These are phyloP conservation scores for Gandaritis pyraliata DNA, from an alignment of 2,888 invertebrate species.

Conservation along the genomic window DNA sequence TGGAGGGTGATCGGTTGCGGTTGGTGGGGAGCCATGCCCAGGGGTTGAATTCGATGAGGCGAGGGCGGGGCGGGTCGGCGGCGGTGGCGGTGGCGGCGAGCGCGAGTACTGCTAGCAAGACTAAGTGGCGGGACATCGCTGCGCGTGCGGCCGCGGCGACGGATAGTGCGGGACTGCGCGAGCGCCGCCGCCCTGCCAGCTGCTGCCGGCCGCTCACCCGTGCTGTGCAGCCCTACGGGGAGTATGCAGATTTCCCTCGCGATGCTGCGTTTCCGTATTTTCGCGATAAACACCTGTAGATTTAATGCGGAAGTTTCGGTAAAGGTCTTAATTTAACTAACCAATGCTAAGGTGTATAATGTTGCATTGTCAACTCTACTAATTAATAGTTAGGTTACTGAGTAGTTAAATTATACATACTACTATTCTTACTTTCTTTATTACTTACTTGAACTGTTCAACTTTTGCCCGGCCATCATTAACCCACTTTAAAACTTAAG, in stretches of 20 bases:
- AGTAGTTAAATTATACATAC: no score
- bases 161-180: slow-evolving; percentile 80
- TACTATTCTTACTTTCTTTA: no score
- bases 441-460: no score
- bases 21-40: slow-evolving; percentile 78
- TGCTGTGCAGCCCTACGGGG: slow-evolving; percentile 63
- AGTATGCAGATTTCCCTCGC: slow-evolving; percentile 55
- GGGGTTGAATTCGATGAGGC: slow-evolving; percentile 77
- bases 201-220: slow-evolving; percentile 58
- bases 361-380: background rate
- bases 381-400: no score
- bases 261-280: slow-evolving; percentile 29
- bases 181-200: slow-evolving; percentile 56
- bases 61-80: slow-evolving; percentile 70
- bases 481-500: no score
- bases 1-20: slow-evolving; percentile 74
- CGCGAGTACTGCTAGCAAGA: slow-evolving; percentile 67
- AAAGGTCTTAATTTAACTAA: slow-evolving; percentile 9
- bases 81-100: slow-evolving; percentile 68
- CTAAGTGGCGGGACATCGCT: slow-evolving; percentile 70
- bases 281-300: slow-evolving; percentile 22
- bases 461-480: no score
- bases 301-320: slow-evolving; percentile 27
- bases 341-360: background rate
- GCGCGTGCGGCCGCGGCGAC: slow-evolving; percentile 79